Base-by-base conservation (phyloP, 1,140 invertebrate species). In the Metaphire vulgaris region DNA sequence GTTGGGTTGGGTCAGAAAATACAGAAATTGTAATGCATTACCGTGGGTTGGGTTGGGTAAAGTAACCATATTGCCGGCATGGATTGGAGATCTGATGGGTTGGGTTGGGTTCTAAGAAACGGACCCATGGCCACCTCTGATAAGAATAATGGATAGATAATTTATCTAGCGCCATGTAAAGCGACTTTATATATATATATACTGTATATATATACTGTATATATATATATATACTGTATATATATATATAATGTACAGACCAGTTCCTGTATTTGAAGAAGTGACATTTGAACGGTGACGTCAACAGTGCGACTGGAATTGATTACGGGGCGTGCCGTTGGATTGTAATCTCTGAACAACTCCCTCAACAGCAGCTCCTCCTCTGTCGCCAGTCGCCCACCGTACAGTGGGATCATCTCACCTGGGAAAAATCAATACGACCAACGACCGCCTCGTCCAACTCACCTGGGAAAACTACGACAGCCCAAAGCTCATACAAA, bases 221-320 rank as follows among this genome's bases (percentile, higher is more conserved):
- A 21, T 6, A 56, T 56, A 21, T 6, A 56, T 56, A 21, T 6
- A 56, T 56, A 21, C 6, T 56, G 41, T 6, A 56, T 56, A 21
- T 6, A 56, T 56, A 21, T 6, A 56, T 56, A 21, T 6, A 21
- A 29, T 2, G 69, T 21, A 28, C 76, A 33, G 33, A 78, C 77
- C 77, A 78, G 68, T 33, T 78, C 77, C 69, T 78, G 77, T 21
- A 78, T 75, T 28, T 78, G 77, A n/a, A 78, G 69, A 1, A 78
- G 74, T 0, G 77, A 78, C 66, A 78, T 66, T 67, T 78, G 77
- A 76, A 78, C 73, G 32, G 29, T 76, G 14, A 78, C 77, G 33
- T 78, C 34, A 67, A 78, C 77, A 28, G 77, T 75, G 29, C 75
- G 72, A 12, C 73, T 76, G 2, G 77, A 78, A 68, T 78, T 78